Conservation (phyloP, 2,797 vertebrate species). For the Orestias chungarensis region DNA sequence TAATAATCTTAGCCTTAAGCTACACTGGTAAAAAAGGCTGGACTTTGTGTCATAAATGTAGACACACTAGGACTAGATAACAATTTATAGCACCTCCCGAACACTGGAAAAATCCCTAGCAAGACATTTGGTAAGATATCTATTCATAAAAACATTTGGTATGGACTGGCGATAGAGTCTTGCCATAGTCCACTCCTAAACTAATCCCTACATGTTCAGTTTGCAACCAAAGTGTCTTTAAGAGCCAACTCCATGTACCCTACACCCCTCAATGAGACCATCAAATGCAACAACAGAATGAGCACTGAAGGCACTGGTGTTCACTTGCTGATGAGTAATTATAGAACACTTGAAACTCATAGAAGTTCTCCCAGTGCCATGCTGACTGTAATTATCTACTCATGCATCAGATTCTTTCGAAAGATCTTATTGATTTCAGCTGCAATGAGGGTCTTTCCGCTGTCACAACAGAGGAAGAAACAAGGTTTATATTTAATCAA, state of each 20-base stretch:
- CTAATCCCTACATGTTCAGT: constrained; percentile 25
- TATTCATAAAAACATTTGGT: too few relatives aligned
- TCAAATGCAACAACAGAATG: constrained; percentile 41
- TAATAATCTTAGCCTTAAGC: too few relatives aligned
- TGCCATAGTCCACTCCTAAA: neutral
- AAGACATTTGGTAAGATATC: too few relatives aligned
- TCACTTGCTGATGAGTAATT: constrained; percentile 70
- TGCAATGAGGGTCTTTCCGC: constrained; percentile 23
- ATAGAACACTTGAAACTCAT: constrained; percentile 52
- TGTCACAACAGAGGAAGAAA: constrained; percentile 6
- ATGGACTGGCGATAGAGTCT: neutral
- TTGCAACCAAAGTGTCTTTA: constrained; percentile 60
- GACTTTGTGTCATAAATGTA: too few relatives aligned
- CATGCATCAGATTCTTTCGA: constrained; percentile 60
- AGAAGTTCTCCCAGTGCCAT: constrained; percentile 48
- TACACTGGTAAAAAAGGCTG: too few relatives aligned
- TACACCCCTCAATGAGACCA: constrained; percentile 52
- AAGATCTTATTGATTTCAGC: constrained; percentile 69
- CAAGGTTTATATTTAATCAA: constrained; percentile 31
- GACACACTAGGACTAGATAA: too few relatives aligned
- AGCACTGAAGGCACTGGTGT: constrained; percentile 61
- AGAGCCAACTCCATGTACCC: constrained; percentile 50
- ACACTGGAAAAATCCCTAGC: too few relatives aligned
- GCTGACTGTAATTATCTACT: constrained; percentile 70
- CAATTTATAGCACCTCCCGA: too few relatives aligned